Percentiles rank a stretch among this genome's conserved stretches.
Evolutionary conservation across 2,888 invertebrate genomes (phyloP).

Genomic region (Nyleta sp.): DNA sequence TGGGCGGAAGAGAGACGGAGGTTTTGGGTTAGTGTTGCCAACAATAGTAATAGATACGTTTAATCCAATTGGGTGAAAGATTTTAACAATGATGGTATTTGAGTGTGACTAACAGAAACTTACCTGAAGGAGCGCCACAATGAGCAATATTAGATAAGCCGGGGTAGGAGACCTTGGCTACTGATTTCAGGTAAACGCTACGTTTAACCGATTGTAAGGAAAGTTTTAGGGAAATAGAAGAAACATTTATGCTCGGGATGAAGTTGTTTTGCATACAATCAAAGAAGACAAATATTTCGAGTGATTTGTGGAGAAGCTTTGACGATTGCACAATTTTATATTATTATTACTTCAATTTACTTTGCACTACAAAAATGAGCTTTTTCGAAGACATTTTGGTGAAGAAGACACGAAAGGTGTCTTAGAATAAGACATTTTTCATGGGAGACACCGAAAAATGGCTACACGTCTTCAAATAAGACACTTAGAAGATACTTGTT

Average conservation of each 20-base stretch:
- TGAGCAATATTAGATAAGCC: constrained; percentile 77
- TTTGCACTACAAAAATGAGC: too few species aligned
- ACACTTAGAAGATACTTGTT: too few species aligned
- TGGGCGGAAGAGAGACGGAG: constrained; percentile 54
- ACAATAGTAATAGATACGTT: constrained; percentile 81
- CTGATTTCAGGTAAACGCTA: constrained; percentile 72
- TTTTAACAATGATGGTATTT: constrained; percentile 67
- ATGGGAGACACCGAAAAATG: too few species aligned
- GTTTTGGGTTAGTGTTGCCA: constrained; percentile 56
- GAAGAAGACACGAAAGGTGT: too few species aligned
- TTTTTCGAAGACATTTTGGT: too few species aligned
- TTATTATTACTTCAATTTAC: too few species aligned
- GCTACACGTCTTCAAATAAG: too few species aligned
- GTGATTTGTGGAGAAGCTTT: too few species aligned
- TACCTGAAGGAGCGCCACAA: constrained; percentile 70
- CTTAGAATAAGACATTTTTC: too few species aligned
- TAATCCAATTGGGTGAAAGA: constrained; percentile 80
- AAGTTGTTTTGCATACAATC: too few species aligned
- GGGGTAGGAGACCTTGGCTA: constrained; percentile 55
- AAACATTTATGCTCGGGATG: background rate
- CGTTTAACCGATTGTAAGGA: constrained; percentile 75
- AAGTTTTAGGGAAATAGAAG: background rate
- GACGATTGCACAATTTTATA: too few species aligned
- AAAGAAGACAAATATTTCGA: too few species aligned
- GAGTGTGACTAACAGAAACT: constrained; percentile 61